phyloP scores from a whole-genome alignment of 2,797 vertebrate genomes.

The Todus mexicanus region DNA sequence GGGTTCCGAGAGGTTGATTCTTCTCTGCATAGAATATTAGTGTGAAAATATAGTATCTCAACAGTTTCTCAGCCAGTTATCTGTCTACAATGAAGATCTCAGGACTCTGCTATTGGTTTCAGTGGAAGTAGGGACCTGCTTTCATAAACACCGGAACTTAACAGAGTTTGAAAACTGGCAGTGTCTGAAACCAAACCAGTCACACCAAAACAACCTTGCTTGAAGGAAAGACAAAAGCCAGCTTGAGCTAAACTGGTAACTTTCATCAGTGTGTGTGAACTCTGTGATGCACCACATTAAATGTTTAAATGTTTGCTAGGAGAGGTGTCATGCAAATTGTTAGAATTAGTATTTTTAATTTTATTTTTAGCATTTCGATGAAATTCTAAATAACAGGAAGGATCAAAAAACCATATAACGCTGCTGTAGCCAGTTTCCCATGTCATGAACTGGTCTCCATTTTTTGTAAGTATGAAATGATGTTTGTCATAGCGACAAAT shows the following conservation, averaged over 20 bases:
- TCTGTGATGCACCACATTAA: neutral
- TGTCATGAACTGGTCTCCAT: neutral
- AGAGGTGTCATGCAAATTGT: neutral
- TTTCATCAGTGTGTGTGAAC: neutral
- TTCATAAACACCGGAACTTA: neutral
- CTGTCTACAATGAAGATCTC: neutral
- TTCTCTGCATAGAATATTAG: neutral
- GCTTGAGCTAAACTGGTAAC: neutral
- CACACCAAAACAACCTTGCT: neutral
- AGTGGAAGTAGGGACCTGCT: neutral
- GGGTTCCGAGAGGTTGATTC: neutral
- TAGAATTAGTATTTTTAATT: neutral
- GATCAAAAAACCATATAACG: neutral
- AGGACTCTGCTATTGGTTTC: neutral
- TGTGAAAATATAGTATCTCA: neutral
- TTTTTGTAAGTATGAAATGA: neutral
- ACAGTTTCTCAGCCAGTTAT: neutral
- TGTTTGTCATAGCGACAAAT: neutral
- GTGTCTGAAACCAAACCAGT: neutral
- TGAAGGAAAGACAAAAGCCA: neutral
- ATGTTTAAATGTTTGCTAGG: neutral
- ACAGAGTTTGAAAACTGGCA: neutral
- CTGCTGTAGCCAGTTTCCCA: neutral
- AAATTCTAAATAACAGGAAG: neutral
- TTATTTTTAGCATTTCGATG: neutral